Percentiles rank a stretch among this genome's conserved stretches.
phyloP scores from a whole-genome alignment of 2,113 vertebrate genomes.

The Chunga burmeisteri region DNA sequence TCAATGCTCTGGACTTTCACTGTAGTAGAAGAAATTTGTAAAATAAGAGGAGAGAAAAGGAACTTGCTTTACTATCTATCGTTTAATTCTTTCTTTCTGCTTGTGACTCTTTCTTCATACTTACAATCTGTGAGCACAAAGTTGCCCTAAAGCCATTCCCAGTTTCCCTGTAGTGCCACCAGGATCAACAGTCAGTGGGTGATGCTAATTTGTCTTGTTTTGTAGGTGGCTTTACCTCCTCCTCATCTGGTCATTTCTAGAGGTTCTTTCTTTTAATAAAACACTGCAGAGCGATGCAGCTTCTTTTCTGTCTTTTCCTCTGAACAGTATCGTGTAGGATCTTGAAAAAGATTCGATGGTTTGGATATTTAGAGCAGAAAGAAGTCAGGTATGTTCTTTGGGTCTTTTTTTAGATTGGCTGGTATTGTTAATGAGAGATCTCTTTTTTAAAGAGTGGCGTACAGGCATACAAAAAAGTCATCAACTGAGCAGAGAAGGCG shows the following conservation, averaged over 20 bases:
- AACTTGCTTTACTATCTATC: not conserved
- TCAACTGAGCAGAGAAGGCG: not conserved
- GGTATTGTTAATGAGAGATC: not conserved
- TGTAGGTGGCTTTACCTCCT: constrained; percentile 38
- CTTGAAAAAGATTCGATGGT: not conserved
- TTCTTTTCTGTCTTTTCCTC: not conserved
- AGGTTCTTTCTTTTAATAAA: not conserved
- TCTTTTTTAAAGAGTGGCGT: not conserved
- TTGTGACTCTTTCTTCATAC: not conserved
- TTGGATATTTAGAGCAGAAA: not conserved
- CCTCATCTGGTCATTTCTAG: not conserved
- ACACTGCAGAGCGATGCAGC: not conserved
- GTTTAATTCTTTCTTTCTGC: not conserved
- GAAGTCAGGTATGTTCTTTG: not conserved
- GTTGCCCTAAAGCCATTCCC: constrained; percentile 30
- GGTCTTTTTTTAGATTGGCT: not conserved
- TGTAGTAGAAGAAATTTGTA: constrained; percentile 14
- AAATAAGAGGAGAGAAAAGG: not conserved
- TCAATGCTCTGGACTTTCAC: constrained; percentile 59
- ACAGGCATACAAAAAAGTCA: not conserved
- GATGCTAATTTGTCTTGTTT: constrained; percentile 41
- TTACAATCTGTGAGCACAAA: constrained; percentile 7
- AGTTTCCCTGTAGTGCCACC: constrained; percentile 16
- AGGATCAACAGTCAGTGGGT: constrained; percentile 24
- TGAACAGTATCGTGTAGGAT: not conserved